Base-by-base conservation (phyloP, 2,888 invertebrate genomes). In the Bombylius major region DNA sequence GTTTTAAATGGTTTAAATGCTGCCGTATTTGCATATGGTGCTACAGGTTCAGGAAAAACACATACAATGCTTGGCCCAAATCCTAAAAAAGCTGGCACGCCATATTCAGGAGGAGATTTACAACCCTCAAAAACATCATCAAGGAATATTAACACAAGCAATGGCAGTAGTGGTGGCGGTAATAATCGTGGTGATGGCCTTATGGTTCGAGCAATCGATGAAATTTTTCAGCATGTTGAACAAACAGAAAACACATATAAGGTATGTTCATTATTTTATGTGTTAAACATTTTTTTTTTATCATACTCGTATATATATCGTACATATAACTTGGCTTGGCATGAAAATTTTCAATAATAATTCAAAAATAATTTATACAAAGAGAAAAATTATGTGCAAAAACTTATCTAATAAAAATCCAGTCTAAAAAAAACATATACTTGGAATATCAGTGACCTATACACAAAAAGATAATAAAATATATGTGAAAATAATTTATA, bases 1-100 rank as follows among this genome's bases (percentile, higher is more conserved):
- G 89, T 97, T 1, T 77, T 96, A 36, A 80, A 78, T 58, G 97
- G 97, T 0, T 92, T 88, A 69, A 95, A 95, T 66, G 96, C 91
- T 0, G 95, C 96, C 0, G 94, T 97, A 34, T 97, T 97, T 74
- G 96, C 97, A 1, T 97, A 74, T 56, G 75, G 75, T n/a, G 75
- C 75, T 1, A 75, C 75, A 1, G 75, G 75, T 2, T 74, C 75
- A 0, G 74, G 75, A 0, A 75, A 74, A 63, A 75, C 75, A 1
- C 75, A 75, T 55, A 75, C 75, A 47, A 75, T 75, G 75, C 63
- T 75, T 53, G 75, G 75, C 0, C 75, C 75, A 12, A 67, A 67
- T 61, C 67, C 72, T 33, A 70, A 70, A 63, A 72, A 70, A 57
- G 68, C 66, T 0, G 63, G 65, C 13, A 63, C 64, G 5, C 57